phyloP scores from a whole-genome alignment of 2,888 invertebrate genomes.

The Drosophila nr. perissopoda region DNA sequence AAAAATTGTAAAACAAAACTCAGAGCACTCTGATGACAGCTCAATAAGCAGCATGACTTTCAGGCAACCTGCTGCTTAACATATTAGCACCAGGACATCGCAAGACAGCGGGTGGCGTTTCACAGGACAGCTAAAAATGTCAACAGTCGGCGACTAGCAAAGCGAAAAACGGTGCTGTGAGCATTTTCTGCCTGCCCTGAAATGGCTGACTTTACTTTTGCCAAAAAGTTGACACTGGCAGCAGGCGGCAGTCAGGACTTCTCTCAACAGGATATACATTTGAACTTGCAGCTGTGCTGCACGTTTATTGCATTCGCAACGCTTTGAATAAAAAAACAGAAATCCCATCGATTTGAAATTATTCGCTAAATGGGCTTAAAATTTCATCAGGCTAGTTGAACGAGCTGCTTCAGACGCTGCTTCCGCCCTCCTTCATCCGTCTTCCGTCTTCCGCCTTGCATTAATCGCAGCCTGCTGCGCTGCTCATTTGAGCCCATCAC shows the following conservation, averaged over 20 bases:
- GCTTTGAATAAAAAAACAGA: constrained; percentile 11
- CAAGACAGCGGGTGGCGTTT: constrained; percentile 46
- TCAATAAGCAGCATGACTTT: constrained; percentile 31
- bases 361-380: constrained; percentile 58
- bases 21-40: constrained; percentile 45
- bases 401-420: constrained; percentile 47
- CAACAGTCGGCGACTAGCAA: constrained; percentile 60
- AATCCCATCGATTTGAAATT: constrained; percentile 23
- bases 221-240: constrained; percentile 43
- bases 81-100: constrained; percentile 75
- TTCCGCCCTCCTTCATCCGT: constrained; percentile 43
- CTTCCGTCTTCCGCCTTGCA: constrained; percentile 26
- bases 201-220: constrained; percentile 32
- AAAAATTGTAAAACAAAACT: constrained; percentile 22
- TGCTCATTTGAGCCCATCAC: constrained; percentile 37
- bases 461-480: constrained; percentile 31
- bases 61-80: constrained; percentile 73
- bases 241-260: constrained; percentile 20
- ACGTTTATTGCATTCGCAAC: constrained; percentile 57
- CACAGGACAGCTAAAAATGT: constrained; percentile 73
- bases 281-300: constrained; percentile 43
- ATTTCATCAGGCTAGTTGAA: constrained; percentile 14
- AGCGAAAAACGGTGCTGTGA: constrained; percentile 35
- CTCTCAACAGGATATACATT: constrained; percentile 24
- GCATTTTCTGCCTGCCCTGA: constrained; percentile 34